phyloP scores from a whole-genome alignment of 2,113 vertebrate species.

The Centrocercus urophasianus region DNA sequence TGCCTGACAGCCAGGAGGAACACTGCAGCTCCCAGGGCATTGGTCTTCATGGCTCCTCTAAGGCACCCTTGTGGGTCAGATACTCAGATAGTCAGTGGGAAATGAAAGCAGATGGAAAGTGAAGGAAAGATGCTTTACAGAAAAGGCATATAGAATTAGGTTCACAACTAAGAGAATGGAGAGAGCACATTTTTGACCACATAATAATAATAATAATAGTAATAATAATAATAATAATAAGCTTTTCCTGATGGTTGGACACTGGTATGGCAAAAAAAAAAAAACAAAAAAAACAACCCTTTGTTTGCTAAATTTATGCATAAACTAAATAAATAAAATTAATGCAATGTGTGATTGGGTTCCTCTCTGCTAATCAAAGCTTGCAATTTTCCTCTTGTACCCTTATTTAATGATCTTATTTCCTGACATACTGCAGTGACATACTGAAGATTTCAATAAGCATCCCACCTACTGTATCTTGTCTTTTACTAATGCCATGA shows the following conservation, averaged over 20 bases:
- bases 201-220: background rate
- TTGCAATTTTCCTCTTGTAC: background rate
- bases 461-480: background rate
- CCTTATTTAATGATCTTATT: background rate
- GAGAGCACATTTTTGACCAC: background rate
- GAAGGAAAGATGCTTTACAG: background rate
- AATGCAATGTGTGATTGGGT: background rate
- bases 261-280: background rate
- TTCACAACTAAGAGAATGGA: background rate
- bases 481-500: background rate
- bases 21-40: background rate
- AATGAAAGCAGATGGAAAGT: background rate
- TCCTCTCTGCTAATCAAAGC: background rate
- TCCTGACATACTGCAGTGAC: background rate
- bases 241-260: background rate
- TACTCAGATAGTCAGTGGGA: background rate
- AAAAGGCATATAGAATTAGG: background rate
- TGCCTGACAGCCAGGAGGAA: background rate
- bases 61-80: background rate
- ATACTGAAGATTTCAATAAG: background rate
- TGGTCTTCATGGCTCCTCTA: background rate
- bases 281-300: too few relatives aligned
- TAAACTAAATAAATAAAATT: background rate
- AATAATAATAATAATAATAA: background rate
- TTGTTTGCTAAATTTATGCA: background rate